Evolutionary conservation across 2,797 vertebrate species (phyloP), one percentile per base, ranked within the genome.

Genomic region (Sciurus carolinensis): DNA sequence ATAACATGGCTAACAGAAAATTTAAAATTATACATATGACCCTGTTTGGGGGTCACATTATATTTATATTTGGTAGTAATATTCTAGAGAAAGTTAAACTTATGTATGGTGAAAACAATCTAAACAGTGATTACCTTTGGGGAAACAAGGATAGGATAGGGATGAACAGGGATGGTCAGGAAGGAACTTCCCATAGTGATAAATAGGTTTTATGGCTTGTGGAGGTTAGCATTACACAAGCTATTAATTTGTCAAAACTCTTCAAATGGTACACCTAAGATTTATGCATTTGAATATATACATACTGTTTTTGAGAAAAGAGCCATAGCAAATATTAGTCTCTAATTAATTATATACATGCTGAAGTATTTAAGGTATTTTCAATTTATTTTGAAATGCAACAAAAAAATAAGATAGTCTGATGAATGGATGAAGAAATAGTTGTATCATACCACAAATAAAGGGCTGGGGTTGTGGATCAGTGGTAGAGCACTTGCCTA

Each of bases 171-270:
- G 44, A 85, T 87, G 59, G 8, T 44, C 39, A 87, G 20, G 47
- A 91, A 91, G 18, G 66, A 91, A 82, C 28, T 67, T 66, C 33
- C 33, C 57, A 28, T 47, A 2, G 39, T 33, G 1, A 75, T 66
- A 87, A 73, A 6, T 44, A 86, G 50, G n/a, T 71, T 80, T 62
- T 71, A 71, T 42, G 20, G 14, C 50, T 64, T 80, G 54, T 66
- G 13, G 33, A 82, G 28, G 33, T 69, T 76, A 87, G n/a, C 33
- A 95, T 87, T 87, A 87, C 2, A 42, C 30, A 73, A 13, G 39
- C 75, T 82, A 75, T 39, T 75, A 81, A 80, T 50, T 88, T 81
- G 44, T 88, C 85, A 93, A 85, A 88, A 73, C 73, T 66, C 36
- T 20, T 79, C 22, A 14, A 79, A 26, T 79, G 33, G 50, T 36